These are phyloP conservation scores for Podarcis lilfordi DNA, from an alignment of 2,797 vertebrate species.

Conservation along the genomic window DNA sequence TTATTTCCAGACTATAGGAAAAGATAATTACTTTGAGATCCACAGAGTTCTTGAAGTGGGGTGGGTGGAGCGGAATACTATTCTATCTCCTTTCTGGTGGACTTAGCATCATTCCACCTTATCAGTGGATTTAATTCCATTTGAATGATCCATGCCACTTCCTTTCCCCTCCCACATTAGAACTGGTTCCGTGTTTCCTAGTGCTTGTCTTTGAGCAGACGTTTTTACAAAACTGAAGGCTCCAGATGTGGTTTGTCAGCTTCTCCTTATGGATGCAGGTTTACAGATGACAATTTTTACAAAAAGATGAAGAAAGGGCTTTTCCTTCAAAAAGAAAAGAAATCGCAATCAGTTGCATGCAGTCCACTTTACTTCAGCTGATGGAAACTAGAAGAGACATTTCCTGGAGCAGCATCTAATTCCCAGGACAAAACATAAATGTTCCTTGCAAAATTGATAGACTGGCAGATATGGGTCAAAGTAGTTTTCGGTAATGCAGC, in stretches of 20 bases:
- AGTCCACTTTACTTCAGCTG: neutral
- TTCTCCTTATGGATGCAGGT: neutral
- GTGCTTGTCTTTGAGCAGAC: neutral
- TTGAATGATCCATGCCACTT: neutral
- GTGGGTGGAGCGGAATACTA: neutral
- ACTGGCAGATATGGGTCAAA: neutral
- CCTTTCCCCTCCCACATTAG: neutral
- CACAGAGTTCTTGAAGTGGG: no score
- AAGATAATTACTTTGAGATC: neutral
- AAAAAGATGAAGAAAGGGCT: neutral
- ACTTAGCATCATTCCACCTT: neutral
- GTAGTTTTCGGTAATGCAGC: neutral
- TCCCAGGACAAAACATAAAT: neutral
- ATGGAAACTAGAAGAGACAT: constrained; percentile 1
- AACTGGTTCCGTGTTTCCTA: neutral
- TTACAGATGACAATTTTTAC: neutral
- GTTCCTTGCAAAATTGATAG: neutral
- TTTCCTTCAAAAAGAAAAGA: neutral
- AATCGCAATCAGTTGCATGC: neutral
- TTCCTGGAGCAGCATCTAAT: neutral
- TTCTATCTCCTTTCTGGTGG: neutral
- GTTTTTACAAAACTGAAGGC: neutral
- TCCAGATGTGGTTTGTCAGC: neutral
- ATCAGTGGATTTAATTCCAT: neutral
- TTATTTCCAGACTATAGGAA: neutral